These are phyloP conservation scores for Tarsius wallacei DNA, from an alignment of 2,797 vertebrate genomes.

Conservation along the genomic window DNA sequence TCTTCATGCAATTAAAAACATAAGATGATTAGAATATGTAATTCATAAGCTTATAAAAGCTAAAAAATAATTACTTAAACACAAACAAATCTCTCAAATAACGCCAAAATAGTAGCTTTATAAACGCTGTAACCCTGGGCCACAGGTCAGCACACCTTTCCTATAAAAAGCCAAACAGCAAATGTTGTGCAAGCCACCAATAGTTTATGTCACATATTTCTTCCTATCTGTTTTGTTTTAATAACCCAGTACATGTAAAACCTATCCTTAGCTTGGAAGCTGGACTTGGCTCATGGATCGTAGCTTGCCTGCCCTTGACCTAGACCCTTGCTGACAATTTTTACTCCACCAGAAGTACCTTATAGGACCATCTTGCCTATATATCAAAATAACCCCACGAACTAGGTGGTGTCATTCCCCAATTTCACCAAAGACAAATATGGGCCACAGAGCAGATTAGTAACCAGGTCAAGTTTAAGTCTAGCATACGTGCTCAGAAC, in stretches of 20 bases:
- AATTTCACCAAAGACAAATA: neutral
- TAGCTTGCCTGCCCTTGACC: neutral
- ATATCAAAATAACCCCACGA: neutral
- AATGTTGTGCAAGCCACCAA: neutral
- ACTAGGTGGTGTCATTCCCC: neutral
- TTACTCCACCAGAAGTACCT: neutral
- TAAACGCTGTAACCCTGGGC: neutral
- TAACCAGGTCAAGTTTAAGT: neutral
- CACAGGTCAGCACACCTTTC: neutral
- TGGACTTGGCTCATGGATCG: neutral
- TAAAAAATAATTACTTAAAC: conserved; percentile 30
- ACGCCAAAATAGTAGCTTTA: neutral
- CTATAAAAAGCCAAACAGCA: neutral
- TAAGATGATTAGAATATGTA: neutral
- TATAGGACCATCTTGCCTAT: neutral
- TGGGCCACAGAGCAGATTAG: neutral
- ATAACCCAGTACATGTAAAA: neutral
- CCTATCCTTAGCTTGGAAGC: neutral
- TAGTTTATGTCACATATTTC: neutral
- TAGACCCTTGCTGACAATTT: neutral
- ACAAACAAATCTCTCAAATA: neutral
- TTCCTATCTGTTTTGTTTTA: neutral
- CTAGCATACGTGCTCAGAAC: neutral
- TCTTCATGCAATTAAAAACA: neutral
- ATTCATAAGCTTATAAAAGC: conserved; percentile 41